phyloP scores from a whole-genome alignment of 2,113 vertebrate species.

The Chaetura pelagica region DNA sequence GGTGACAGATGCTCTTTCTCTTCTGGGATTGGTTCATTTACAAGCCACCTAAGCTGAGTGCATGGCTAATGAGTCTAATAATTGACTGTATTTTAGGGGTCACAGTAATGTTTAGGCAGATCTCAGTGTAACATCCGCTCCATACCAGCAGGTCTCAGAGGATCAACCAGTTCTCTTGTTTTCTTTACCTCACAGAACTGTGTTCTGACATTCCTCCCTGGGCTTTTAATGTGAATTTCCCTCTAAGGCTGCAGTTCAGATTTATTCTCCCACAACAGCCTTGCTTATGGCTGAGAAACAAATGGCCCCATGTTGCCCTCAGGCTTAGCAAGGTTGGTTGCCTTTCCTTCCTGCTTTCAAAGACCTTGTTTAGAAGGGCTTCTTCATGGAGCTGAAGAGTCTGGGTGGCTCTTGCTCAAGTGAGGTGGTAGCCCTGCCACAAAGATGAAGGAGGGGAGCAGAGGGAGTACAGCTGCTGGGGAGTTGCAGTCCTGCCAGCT shows the following conservation, averaged over 20 bases:
- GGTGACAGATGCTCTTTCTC: neutral
- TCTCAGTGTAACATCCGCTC: neutral
- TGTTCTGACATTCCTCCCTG: constrained; percentile 5
- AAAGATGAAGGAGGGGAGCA: neutral
- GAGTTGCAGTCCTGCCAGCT: neutral
- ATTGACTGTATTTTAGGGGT: neutral
- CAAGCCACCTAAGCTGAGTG: neutral
- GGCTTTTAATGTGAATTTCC: constrained; percentile 38
- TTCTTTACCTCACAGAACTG: neutral
- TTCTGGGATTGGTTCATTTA: neutral
- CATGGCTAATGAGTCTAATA: neutral
- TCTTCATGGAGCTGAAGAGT: neutral
- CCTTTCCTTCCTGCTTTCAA: neutral
- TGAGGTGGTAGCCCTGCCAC: neutral
- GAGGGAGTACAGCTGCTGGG: neutral
- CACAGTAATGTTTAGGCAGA: neutral
- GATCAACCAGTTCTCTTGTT: neutral
- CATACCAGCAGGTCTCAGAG: neutral
- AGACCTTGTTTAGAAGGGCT: neutral
- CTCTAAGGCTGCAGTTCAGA: neutral
- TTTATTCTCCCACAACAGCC: neutral
- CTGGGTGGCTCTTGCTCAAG: neutral
- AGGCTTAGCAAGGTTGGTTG: neutral
- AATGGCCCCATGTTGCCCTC: neutral
- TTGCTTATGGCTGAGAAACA: neutral